Evolutionary conservation across 2,113 vertebrate genomes (phyloP), one percentile per base, ranked within the genome.

Genomic region (Hemibagrus wyckioides): DNA sequence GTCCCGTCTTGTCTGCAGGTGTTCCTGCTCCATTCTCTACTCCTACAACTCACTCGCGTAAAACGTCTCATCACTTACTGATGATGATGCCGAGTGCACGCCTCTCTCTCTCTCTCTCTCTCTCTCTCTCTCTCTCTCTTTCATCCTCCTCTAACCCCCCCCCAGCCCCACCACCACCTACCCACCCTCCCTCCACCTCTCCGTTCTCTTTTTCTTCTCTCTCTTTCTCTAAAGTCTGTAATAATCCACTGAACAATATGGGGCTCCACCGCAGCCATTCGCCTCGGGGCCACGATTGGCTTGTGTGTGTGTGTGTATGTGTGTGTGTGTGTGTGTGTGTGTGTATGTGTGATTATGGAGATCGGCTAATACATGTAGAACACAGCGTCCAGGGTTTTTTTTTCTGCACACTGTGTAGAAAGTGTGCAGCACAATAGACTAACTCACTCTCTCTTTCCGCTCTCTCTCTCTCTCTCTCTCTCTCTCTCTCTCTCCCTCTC

Each of bases 191-290:
- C 69, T 91, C 91, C 92, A 65, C 59, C 89, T 90, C 88, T 91
- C 90, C 88, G 83, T 88, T 85, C 86, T 50, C 90, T 88, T 36
- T 82, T 88, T 89, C 90, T 91, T 91, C 11, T 93, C 88, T 23
- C 89, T 84, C 82, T 65, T 88, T 93, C 89, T 86, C 91, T 92
- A 93, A 93, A 93, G 95, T 94, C 93, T 94, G 96, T 95, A 98
- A 97, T 98, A 96, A 97, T 97, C 94, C 94, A 92, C 91, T 92
- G 19, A 94, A 97, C 97, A 99, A 97, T 96, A 88, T 91, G 33
- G 90, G 92, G 93, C 95, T 95, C 94, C 94, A 95, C 95, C 95
- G 95, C 95, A 92, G 96, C 92, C 91, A 91, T 86, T 93, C 93
- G 92, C 91, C 93, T 91, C 91, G 93, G 33, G 93, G 94, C 93